phyloP scores from a whole-genome alignment of 2,113 vertebrate genomes.

The Brachirus orientalis region DNA sequence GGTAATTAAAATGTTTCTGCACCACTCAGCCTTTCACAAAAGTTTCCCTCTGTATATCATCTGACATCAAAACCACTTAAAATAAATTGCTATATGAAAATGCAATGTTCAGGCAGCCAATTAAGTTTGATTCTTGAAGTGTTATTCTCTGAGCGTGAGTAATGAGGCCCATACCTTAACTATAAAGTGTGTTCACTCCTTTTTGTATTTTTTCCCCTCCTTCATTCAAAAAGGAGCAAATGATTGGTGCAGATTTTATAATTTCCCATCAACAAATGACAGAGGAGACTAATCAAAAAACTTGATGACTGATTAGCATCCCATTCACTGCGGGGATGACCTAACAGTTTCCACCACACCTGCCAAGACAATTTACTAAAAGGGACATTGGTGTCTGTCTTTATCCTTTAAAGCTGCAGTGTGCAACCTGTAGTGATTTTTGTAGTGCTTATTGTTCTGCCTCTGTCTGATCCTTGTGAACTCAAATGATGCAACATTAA shows the following conservation, averaged over 20 bases:
- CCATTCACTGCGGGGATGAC: slow-evolving; percentile 27
- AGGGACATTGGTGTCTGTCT: slow-evolving; percentile 18
- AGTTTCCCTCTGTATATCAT: slow-evolving; percentile 27
- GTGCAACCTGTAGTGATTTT: too few species aligned
- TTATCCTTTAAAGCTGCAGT: slow-evolving; percentile 2
- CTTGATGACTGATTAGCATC: slow-evolving; percentile 43
- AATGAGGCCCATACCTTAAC: slow-evolving; percentile 57
- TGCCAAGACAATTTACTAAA: slow-evolving; percentile 42
- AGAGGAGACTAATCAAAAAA: slow-evolving; percentile 29
- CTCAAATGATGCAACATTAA: too few species aligned
- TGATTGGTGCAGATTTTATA: slow-evolving; percentile 35
- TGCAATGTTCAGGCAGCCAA: slow-evolving; percentile 50
- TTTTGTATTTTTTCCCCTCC: slow-evolving; percentile 10
- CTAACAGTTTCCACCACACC: slow-evolving; percentile 24
- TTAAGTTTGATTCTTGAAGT: slow-evolving; percentile 58
- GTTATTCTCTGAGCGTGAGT: slow-evolving; percentile 46
- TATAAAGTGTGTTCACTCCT: slow-evolving; percentile 38
- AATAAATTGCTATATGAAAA: slow-evolving; percentile 52
- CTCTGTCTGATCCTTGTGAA: too few species aligned
- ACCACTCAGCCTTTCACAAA: slow-evolving; percentile 15
- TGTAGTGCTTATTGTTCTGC: too few species aligned
- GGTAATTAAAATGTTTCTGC: slow-evolving; percentile 38
- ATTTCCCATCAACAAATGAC: slow-evolving; percentile 38
- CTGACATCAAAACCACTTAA: slow-evolving; percentile 44
- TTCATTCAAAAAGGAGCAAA: slow-evolving; percentile 24